A percentile compares a stretch with the other conserved stretches of the same genome.
Evolutionary conservation across 2,113 vertebrate species (phyloP).

Genomic region (Phylloscopus trochilus): DNA sequence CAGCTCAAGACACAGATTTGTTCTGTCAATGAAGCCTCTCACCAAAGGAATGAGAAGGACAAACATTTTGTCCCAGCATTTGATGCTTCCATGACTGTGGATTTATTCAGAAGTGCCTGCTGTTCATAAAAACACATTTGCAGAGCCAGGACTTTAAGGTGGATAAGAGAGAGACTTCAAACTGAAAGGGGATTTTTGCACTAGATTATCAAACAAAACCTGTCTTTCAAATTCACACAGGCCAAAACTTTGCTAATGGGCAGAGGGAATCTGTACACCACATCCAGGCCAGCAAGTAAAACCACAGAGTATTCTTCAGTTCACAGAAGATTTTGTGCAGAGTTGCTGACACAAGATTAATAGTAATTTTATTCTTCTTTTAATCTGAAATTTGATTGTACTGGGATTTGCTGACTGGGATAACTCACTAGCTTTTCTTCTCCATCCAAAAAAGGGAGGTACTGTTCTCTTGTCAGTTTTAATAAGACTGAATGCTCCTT

Average conservation of each 20-base stretch:
- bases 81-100: not conserved
- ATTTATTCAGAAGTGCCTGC: not conserved
- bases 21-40: not conserved
- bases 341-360: not conserved
- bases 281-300: not conserved
- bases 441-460: not conserved
- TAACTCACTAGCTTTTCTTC: not conserved
- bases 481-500: not conserved
- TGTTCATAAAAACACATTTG: not conserved
- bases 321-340: not conserved
- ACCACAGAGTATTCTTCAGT: not conserved
- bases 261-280: not conserved
- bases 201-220: not conserved
- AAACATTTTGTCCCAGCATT: not conserved
- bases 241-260: not conserved
- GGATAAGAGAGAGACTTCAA: not conserved
- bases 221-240: not conserved
- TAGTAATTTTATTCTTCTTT: not conserved
- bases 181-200: not conserved
- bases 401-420: not conserved
- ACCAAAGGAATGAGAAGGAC: not conserved
- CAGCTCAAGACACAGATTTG: not conserved
- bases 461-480: not conserved
- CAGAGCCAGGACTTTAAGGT: not conserved
- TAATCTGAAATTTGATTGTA: not conserved